Evolutionary conservation across 2,888 invertebrate genomes (phyloP).

Genomic region (Phaedon cochleariae): DNA sequence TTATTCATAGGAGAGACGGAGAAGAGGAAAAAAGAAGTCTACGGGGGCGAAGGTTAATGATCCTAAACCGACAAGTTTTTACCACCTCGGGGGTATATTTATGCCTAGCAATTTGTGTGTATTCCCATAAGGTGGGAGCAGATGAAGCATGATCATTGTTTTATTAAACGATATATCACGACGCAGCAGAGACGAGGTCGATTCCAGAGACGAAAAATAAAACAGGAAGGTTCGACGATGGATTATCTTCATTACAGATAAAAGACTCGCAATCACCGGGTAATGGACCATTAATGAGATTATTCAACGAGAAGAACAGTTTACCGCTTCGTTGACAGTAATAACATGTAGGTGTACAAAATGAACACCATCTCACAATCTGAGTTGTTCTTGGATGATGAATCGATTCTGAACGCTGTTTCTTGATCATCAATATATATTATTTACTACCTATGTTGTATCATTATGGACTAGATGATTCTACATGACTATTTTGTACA

Average conservation of each 20-base stretch:
- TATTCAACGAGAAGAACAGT: not conserved
- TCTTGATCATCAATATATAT: not conserved
- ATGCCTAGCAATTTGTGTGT: conserved; percentile 41
- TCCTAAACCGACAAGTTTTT: conserved; percentile 52
- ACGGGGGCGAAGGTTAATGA: conserved; percentile 51
- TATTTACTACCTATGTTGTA: too few species aligned
- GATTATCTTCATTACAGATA: not conserved
- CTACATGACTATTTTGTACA: too few species aligned
- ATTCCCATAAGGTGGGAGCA: conserved; percentile 22
- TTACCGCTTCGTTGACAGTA: not conserved
- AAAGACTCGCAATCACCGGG: not conserved
- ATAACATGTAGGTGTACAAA: not conserved
- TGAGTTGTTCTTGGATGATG: not conserved
- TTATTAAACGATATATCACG: conserved; percentile 40
- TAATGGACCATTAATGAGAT: not conserved
- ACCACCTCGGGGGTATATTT: conserved; percentile 46
- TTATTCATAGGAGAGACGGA: conserved; percentile 47
- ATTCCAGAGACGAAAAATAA: conserved; percentile 5
- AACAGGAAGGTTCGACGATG: not conserved
- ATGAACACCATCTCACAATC: not conserved
- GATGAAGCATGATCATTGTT: conserved; percentile 38
- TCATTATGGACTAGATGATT: too few species aligned
- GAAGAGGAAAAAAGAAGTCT: conserved; percentile 16
- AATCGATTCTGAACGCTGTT: not conserved
- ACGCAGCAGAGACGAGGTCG: conserved; percentile 14